phyloP scores from a whole-genome alignment of 2,797 vertebrate species.

The Selene dorsalis region DNA sequence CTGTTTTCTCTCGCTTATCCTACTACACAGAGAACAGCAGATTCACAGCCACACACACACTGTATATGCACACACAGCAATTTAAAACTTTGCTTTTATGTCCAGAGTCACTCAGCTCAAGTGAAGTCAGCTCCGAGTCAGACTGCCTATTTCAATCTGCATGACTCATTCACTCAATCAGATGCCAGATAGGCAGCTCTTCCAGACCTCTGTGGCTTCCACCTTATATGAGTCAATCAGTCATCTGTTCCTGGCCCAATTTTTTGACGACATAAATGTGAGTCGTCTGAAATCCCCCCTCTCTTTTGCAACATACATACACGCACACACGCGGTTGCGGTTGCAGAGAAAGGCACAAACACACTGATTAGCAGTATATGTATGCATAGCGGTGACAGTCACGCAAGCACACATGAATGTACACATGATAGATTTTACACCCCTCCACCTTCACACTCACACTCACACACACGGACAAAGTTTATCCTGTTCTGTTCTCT shows the following conservation, averaged over 20 bases:
- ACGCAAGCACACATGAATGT: background rate
- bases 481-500: slow-evolving; percentile 71
- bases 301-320: slow-evolving; percentile 31
- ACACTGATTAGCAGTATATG: background rate
- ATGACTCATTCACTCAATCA: slow-evolving; percentile 78
- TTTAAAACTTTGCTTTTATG: slow-evolving; percentile 69
- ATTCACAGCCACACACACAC: slow-evolving; percentile 36
- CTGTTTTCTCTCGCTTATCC: slow-evolving; percentile 53
- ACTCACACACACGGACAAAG: slow-evolving; percentile 23
- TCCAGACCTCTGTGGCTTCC: slow-evolving; percentile 70
- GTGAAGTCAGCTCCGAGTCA: slow-evolving; percentile 52
- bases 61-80: slow-evolving; percentile 37
- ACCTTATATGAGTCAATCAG: slow-evolving; percentile 73
- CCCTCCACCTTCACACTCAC: background rate
- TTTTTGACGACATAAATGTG: slow-evolving; percentile 62
- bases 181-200: slow-evolving; percentile 67
- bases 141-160: slow-evolving; percentile 74
- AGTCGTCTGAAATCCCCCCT: slow-evolving; percentile 48
- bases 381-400: background rate
- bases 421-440: slow-evolving; percentile 20
- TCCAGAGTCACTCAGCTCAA: slow-evolving; percentile 52
- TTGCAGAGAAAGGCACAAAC: slow-evolving; percentile 14
- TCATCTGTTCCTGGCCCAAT: slow-evolving; percentile 59
- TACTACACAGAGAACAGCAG: slow-evolving; percentile 50
- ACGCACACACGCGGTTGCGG: background rate